Evolutionary conservation across 2,113 vertebrate genomes (phyloP).

Genomic region (Oophaga pumilio): DNA sequence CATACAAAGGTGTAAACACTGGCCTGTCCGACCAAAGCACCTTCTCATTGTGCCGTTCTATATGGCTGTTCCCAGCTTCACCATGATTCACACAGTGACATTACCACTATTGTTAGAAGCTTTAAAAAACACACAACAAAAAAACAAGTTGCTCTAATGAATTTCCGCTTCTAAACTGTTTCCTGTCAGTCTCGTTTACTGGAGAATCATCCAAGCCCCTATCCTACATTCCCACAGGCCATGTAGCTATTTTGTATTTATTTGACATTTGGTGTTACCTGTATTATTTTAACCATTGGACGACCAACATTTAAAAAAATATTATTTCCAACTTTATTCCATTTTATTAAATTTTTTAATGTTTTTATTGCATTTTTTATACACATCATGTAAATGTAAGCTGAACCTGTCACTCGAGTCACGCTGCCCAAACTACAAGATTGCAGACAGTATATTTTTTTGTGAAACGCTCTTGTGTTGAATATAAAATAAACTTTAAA

Average conservation of each 20-base stretch:
- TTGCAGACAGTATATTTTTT: no score
- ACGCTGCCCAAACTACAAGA: no score
- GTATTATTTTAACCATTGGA: background rate
- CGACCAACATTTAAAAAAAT: background rate
- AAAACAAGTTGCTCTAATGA: background rate
- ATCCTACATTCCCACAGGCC: background rate
- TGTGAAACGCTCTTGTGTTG: no score
- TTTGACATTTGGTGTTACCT: background rate
- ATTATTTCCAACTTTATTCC: background rate
- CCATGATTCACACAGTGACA: background rate
- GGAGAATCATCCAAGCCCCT: background rate
- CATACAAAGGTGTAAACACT: background rate
- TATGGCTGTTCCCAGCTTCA: background rate
- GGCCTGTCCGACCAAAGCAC: background rate
- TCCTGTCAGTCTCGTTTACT: constrained; percentile 6
- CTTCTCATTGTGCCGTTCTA: background rate
- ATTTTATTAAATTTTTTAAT: background rate
- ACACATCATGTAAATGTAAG: no score
- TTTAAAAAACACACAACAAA: background rate
- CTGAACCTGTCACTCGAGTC: no score
- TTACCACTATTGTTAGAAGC: background rate
- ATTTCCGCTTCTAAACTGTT: background rate
- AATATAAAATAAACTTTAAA: no score
- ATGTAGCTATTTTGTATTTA: background rate
- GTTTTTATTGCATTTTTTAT: no score